Conservation (phyloP, 2,797 vertebrate genomes). For the Selene dorsalis region DNA sequence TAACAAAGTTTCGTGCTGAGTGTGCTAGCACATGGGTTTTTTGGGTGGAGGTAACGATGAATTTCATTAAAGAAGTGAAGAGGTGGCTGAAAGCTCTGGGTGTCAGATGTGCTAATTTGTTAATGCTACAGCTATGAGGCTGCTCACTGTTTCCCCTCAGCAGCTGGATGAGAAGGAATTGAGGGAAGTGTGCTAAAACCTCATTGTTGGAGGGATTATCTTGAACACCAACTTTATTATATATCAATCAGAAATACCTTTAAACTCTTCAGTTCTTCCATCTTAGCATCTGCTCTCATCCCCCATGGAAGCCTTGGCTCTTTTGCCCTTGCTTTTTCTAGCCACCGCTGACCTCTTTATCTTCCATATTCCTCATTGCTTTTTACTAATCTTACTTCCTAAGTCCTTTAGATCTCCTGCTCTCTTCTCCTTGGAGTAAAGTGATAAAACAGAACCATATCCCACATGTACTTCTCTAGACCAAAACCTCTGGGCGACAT, state of each 20-base stretch:
- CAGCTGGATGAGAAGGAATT: conserved; percentile 40
- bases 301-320: conserved; percentile 26
- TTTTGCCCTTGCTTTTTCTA: conserved; percentile 44
- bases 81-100: conserved; percentile 33
- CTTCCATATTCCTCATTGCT: conserved; percentile 48
- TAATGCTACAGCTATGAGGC: conserved; percentile 41
- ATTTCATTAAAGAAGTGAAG: conserved; percentile 53
- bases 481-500: conserved; percentile 38
- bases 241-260: conserved; percentile 32
- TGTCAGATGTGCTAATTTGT: conserved; percentile 55
- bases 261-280: conserved; percentile 27
- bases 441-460: conserved; percentile 71
- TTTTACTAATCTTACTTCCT: conserved; percentile 64
- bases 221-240: conserved; percentile 39
- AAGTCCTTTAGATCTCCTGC: conserved; percentile 61
- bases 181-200: conserved; percentile 27
- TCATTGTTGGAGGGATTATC: conserved; percentile 56
- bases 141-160: conserved; percentile 44
- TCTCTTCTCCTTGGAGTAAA: conserved; percentile 63
- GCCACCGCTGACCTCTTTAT: conserved; percentile 55
- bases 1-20: conserved; percentile 19
- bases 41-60: conserved; percentile 14
- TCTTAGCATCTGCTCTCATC: conserved; percentile 33
- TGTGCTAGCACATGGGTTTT: conserved; percentile 11
- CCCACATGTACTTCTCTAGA: conserved; percentile 63